Base-by-base conservation (phyloP, 2,113 vertebrate genomes). In the Neolamprologus brichardi region DNA sequence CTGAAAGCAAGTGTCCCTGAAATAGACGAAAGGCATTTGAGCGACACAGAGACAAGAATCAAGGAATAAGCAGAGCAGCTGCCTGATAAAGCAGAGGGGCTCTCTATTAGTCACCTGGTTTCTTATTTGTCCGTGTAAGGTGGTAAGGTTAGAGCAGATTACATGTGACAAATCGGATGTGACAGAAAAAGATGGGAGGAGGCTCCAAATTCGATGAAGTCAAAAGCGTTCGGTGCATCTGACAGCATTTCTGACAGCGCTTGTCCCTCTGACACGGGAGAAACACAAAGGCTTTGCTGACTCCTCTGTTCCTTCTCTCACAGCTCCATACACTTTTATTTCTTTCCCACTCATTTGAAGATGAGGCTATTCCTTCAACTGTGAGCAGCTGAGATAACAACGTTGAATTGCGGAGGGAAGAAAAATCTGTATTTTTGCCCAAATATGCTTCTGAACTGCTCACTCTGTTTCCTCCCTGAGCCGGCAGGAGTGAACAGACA, bases 251-350 rank as follows among this genome's bases (percentile, higher is more conserved):
- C 88, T 93, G 93, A 92, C 93, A 93, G 88, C 28, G 87, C 88
- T 83, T 86, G 87, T 92, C 91, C 80, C 88, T 85, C 70, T 88
- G 92, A 92, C 53, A 86, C 84, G 79, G 89, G 82, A 91, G 85
- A 53, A 70, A 58, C 77, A 92, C 88, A 91, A 89, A 92, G 82
- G 79, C 86, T 94, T 88, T 94, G 93, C 94, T 95, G 93, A 95
- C 94, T 93, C 92, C 79, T 92, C 91, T 87, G 75, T 93, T 95
- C 91, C 80, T 70, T 85, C 54, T 82, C 81, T 87, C 89, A 79
- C 41, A 25, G 88, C 88, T 87, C 67, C 37, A 20, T 72, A 84
- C 56, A 52, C 25, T 77, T 77, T 77, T 30, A 77, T 77, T 51
- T 51, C 6, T 53, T 51, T 56, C 54, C 46, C 54, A 52, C 88